Percentiles rank a stretch among this genome's conserved stretches.
Conservation (phyloP, 1,140 invertebrate genomes). For the Leptinotarsa lineolata region DNA sequence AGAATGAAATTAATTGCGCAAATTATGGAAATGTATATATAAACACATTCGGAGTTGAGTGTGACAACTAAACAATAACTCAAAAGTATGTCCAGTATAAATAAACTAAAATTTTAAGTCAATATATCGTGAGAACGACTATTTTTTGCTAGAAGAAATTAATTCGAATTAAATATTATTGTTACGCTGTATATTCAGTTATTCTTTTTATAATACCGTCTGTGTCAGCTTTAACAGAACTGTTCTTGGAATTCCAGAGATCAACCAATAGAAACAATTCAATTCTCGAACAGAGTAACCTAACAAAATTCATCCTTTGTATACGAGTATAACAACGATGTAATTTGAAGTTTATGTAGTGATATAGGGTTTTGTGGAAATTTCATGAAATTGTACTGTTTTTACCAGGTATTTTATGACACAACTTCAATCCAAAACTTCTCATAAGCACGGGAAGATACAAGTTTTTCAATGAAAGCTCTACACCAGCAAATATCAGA, state of each 20-base stretch:
- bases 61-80: conserved; percentile 40
- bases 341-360: too few relatives aligned
- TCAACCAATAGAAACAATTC: background rate
- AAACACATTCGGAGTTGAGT: conserved; percentile 29
- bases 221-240: conserved; percentile 18
- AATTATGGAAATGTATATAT: background rate
- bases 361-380: too few relatives aligned
- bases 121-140: conserved; percentile 20
- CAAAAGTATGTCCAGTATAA: conserved; percentile 28
- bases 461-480: too few relatives aligned
- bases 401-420: too few relatives aligned
- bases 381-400: too few relatives aligned
- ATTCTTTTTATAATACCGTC: conserved; percentile 17
- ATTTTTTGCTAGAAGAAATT: conserved; percentile 24
- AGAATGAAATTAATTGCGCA: background rate
- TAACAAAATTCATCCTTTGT: too few relatives aligned
- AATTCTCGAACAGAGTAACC: too few relatives aligned
- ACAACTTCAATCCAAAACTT: too few relatives aligned
- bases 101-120: conserved; percentile 17
- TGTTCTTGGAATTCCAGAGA: conserved; percentile 16
- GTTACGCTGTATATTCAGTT: conserved; percentile 2
- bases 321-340: too few relatives aligned
- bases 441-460: too few relatives aligned
- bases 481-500: too few relatives aligned
- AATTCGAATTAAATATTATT: conserved; percentile 11